A percentile compares a stretch with the other conserved stretches of the same genome.
Conservation (phyloP, 64 coral and sea anemone genomes). For the Montipora cactus region DNA sequence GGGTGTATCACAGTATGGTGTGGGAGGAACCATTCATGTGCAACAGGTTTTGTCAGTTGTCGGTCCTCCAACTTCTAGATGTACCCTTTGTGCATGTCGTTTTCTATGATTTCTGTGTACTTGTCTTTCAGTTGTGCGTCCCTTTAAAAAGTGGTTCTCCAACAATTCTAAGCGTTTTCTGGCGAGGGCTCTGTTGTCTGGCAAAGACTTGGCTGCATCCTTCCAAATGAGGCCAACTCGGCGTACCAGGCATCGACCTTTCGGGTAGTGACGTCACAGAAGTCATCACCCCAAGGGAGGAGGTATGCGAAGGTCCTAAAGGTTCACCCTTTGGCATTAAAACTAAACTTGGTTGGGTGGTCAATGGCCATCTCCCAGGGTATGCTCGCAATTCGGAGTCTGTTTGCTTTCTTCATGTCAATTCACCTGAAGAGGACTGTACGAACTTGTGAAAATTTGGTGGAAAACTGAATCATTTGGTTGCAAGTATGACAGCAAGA, state of each 20-base stretch:
- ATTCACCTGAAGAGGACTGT: too few relatives aligned
- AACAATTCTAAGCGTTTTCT: neutral
- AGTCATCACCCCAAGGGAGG: too few relatives aligned
- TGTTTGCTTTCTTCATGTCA: neutral
- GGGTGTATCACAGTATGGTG: conserved; percentile 29
- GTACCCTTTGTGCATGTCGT: neutral
- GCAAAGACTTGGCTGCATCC: neutral
- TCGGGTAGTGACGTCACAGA: neutral
- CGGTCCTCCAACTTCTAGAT: conserved; percentile 1
- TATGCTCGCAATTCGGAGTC: conserved; percentile 8
- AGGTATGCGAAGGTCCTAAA: neutral
- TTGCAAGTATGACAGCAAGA: too few relatives aligned
- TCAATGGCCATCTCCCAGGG: neutral
- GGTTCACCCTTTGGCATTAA: neutral
- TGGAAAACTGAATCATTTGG: too few relatives aligned
- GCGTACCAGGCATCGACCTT: neutral
- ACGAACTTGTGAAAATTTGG: too few relatives aligned
- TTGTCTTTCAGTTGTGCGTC: neutral
- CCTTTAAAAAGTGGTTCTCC: conserved; percentile 31
- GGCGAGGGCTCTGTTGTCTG: neutral
- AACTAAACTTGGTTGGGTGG: conserved; percentile 20
- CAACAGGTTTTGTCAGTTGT: conserved; percentile 3
- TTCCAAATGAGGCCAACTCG: conserved; percentile 34
- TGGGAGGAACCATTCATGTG: conserved; percentile 27
- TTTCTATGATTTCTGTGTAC: neutral